Conservation (phyloP, 1,140 invertebrate species). For the Chymomyza costata region DNA sequence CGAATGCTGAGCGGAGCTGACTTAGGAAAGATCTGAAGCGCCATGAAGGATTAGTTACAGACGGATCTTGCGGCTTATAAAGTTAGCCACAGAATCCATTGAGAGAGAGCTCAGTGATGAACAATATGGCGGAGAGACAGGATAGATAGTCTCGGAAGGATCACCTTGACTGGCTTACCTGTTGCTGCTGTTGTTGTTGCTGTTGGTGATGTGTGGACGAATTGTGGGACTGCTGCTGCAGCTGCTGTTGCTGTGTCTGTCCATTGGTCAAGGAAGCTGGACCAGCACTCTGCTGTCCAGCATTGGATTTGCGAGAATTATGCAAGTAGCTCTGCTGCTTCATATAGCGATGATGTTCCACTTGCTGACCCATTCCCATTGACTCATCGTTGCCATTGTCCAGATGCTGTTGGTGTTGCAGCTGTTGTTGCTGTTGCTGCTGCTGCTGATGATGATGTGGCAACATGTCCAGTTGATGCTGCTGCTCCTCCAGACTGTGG, state of each 20-base stretch:
- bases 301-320: slow-evolving; percentile 53
- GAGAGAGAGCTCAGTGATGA: too few species aligned
- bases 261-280: slow-evolving; percentile 49
- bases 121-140: too few species aligned
- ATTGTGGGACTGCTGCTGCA: slow-evolving; percentile 36
- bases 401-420: slow-evolving; percentile 36
- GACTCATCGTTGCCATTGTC: slow-evolving; percentile 29
- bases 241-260: slow-evolving; percentile 18
- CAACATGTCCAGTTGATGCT: slow-evolving; percentile 40
- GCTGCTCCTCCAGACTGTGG: slow-evolving; percentile 48
- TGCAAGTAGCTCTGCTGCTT: slow-evolving; percentile 61
- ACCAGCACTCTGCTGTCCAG: slow-evolving; percentile 37
- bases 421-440: slow-evolving; percentile 38
- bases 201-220: slow-evolving; percentile 21
- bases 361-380: slow-evolving; percentile 5
- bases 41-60: too few species aligned
- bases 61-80: too few species aligned
- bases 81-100: too few species aligned
- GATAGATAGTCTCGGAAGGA: too few species aligned
- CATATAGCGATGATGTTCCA: slow-evolving; percentile 52
- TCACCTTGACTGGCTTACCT: not conserved
- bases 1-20: too few species aligned
- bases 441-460: slow-evolving; percentile 43
- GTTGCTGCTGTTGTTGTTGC: slow-evolving; percentile 33
- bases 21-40: too few species aligned